Evolutionary conservation across 2,888 invertebrate species (phyloP).

Genomic region (Ctenicera cuprea): DNA sequence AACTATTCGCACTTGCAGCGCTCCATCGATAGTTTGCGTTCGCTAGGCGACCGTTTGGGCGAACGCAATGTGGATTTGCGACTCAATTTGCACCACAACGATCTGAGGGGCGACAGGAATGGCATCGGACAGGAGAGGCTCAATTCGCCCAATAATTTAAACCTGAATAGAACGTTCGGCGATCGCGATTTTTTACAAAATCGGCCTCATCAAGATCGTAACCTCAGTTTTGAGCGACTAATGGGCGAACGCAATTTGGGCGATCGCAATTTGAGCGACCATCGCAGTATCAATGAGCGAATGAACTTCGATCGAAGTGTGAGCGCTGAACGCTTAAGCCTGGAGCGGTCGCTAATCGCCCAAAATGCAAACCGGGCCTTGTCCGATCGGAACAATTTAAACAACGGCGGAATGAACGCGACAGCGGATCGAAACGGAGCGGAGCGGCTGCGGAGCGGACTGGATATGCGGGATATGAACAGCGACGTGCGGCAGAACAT

Average conservation of each 20-base stretch:
- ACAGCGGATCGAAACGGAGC: conserved; percentile 49
- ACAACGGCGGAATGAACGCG: conserved; percentile 46
- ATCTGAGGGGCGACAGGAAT: conserved; percentile 59
- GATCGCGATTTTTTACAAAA: conserved; percentile 64
- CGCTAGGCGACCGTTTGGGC: conserved; percentile 70
- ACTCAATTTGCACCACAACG: conserved; percentile 67
- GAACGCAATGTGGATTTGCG: conserved; percentile 70
- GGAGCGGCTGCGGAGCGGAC: conserved; percentile 55
- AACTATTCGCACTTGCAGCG: conserved; percentile 70
- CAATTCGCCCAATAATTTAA: conserved; percentile 59
- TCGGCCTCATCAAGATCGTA: conserved; percentile 65
- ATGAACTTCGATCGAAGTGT: conserved; percentile 59
- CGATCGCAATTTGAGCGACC: conserved; percentile 56
- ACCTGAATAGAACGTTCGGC: conserved; percentile 63
- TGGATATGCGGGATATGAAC: conserved; percentile 55
- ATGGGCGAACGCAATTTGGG: conserved; percentile 65
- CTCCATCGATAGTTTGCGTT: conserved; percentile 70
- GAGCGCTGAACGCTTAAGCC: conserved; percentile 66
- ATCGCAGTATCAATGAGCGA: conserved; percentile 63
- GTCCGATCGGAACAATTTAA: conserved; percentile 66
- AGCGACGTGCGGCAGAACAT: conserved; percentile 56
- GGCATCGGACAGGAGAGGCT: conserved; percentile 31
- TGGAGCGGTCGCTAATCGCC: conserved; percentile 65
- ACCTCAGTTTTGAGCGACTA: conserved; percentile 65
- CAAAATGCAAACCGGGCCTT: conserved; percentile 64